Percentiles rank a stretch among this genome's conserved stretches.
Conservation (phyloP, 53 echinoderm and acorn worm genomes). For the Holothuria leucospilota region DNA sequence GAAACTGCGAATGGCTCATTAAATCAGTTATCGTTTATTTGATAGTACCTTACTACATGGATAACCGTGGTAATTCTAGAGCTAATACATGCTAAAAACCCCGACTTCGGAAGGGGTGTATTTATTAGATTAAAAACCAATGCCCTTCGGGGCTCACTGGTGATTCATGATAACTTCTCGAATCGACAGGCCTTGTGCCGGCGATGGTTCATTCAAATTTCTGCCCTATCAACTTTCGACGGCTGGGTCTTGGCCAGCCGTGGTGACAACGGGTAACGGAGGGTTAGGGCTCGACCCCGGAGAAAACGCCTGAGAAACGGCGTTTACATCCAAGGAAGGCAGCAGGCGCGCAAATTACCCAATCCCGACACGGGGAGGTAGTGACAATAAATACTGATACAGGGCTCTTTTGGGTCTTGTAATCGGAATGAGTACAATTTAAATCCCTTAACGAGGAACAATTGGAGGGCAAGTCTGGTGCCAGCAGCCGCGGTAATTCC, state of each 20-base stretch:
- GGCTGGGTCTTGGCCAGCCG: neutral
- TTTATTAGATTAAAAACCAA: slow-evolving; percentile 23
- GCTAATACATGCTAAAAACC: slow-evolving; percentile 2
- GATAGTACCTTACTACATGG: slow-evolving; percentile 29
- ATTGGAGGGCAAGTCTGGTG: slow-evolving; percentile 8
- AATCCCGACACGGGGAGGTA: no score
- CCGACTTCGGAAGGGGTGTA: slow-evolving; percentile 5
- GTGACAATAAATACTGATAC: slow-evolving; percentile 8
- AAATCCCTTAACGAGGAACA: slow-evolving; percentile 8
- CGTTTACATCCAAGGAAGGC: slow-evolving; percentile 79
- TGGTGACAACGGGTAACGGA: slow-evolving; percentile 51
- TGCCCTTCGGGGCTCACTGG: slow-evolving; percentile 1
- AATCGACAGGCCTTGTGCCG: slow-evolving; percentile 52
- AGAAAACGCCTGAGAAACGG: slow-evolving; percentile 60
- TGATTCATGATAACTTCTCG: slow-evolving; percentile 27
- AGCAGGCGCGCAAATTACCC: slow-evolving; percentile 71
- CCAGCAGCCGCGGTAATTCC: no score
- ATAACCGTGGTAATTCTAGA: slow-evolving; percentile 52
- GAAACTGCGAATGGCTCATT: slow-evolving; percentile 56
- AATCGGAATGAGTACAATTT: no score
- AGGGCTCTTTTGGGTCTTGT: slow-evolving; percentile 8
- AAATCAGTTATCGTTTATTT: slow-evolving; percentile 35
- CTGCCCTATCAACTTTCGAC: slow-evolving; percentile 56
- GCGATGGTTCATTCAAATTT: slow-evolving; percentile 52
- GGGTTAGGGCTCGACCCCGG: slow-evolving; percentile 59